Conservation (phyloP, 2,113 vertebrate species). For the Pelobates fuscus region DNA sequence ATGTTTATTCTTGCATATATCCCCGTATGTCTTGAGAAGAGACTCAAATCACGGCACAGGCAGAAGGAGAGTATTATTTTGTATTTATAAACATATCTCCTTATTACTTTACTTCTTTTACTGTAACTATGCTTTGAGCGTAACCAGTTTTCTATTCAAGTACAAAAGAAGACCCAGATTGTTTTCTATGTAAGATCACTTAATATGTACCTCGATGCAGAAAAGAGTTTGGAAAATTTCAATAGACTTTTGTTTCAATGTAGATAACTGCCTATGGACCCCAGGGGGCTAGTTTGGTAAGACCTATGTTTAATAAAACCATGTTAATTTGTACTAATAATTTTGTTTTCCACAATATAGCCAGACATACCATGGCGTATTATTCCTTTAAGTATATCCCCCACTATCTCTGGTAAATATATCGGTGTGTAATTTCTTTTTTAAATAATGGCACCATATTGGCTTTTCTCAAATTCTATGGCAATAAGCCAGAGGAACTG, state of each 20-base stretch:
- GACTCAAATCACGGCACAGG: no score
- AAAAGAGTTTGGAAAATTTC: not conserved
- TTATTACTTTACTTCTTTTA: no score
- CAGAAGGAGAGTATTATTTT: no score
- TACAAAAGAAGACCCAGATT: no score
- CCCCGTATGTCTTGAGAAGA: no score
- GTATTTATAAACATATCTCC: no score
- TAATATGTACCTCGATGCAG: not conserved
- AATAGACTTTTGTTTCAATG: not conserved
- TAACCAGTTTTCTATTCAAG: no score
- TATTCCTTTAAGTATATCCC: not conserved
- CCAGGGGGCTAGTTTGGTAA: not conserved
- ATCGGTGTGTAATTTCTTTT: not conserved
- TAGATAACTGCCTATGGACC: not conserved
- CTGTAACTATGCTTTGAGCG: no score
- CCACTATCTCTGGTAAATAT: not conserved
- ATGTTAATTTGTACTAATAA: slow-evolving; percentile 4
- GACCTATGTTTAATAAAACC: slow-evolving; percentile 1
- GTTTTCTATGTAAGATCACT: no score
- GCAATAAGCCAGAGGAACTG: not conserved
- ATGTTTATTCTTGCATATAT: no score
- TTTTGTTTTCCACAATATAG: not conserved
- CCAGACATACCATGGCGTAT: not conserved
- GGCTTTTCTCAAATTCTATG: slow-evolving; percentile 1
- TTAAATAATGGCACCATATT: not conserved